Conservation (phyloP, 2,888 invertebrate species). For the Sesamia inferens region DNA sequence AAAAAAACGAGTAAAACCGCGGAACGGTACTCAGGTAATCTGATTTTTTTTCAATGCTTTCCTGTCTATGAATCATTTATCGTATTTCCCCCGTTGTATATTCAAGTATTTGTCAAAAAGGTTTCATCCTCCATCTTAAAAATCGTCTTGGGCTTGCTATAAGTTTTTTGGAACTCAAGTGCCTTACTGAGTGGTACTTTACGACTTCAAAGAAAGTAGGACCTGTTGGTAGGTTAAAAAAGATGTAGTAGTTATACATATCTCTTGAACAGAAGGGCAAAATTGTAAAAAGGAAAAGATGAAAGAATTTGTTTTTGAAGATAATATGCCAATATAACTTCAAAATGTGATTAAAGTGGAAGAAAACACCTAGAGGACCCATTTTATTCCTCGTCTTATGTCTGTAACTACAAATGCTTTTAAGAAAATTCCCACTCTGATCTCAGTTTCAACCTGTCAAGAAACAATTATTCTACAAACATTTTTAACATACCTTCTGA, state of each 20-base stretch:
- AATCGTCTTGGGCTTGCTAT: slow-evolving; percentile 57
- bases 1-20: too few relatives aligned
- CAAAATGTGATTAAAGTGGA: background rate
- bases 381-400: background rate
- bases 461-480: too few relatives aligned
- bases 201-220: slow-evolving; percentile 69
- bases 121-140: slow-evolving; percentile 45
- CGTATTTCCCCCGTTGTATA: too few relatives aligned
- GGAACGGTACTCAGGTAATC: too few relatives aligned
- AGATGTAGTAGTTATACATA: slow-evolving; percentile 20
- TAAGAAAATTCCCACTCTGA: too few relatives aligned
- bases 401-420: too few relatives aligned
- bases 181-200: slow-evolving; percentile 72
- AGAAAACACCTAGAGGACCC: background rate
- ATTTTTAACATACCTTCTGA: too few relatives aligned
- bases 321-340: background rate
- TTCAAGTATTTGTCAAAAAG: slow-evolving; percentile 42
- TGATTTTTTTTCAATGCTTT: background rate
- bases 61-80: slow-evolving; percentile 8
- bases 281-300: background rate
- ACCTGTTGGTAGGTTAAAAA: slow-evolving; percentile 27
- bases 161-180: slow-evolving; percentile 64
- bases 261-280: slow-evolving; percentile 9
- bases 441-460: too few relatives aligned
- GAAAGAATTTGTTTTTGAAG: background rate